Base-by-base conservation (phyloP, 2,797 vertebrate genomes). In the Xyrichtys novacula region DNA sequence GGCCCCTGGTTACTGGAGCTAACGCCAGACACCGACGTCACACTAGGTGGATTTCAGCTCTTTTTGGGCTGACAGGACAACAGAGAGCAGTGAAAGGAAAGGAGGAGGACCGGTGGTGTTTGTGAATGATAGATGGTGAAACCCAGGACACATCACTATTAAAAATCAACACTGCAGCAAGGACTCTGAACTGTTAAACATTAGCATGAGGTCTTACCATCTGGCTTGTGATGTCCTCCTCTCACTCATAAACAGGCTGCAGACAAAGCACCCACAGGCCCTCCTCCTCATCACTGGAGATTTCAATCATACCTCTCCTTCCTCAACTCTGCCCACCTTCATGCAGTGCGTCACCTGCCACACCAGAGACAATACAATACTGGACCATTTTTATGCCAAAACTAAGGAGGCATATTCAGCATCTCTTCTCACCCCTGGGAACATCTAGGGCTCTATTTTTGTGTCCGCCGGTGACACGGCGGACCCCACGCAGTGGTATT, bases 61-160 rank as follows among this genome's bases (percentile, higher is more conserved):
- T 1, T 6, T 23, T 0, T 7, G 15, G 14, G 46, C 15, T 14
- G 23, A 48, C 43, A 15, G 22, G 22, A 25, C 20, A 5, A 46
- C 3, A 12, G 43, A 46, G 22, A 46, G 20, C 4, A 2, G 42
- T 44, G 6, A 23, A 20, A 44, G 19, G 8, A 52, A 43, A 19
- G 40, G 26, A 58, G n/a, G 23, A 20, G 53, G 20, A 5, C 34
- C 16, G 22, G 36, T 23, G 11, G 36, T n/a, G n/a, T n/a, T n/a
- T n/a, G n/a, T n/a, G n/a, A n/a, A n/a, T n/a, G n/a, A n/a, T n/a
- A n/a, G n/a, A n/a, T n/a, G n/a, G n/a, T n/a, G n/a, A n/a, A n/a
- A n/a, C n/a, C n/a, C n/a, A n/a, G n/a, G n/a, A n/a, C 36, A 55
- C 53, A 25, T 55, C 53, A 25, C 15, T 55, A 14, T 39, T 26